Evolutionary conservation across 1,140 invertebrate species (phyloP).

Genomic region (Schlechtendalia chinensis): DNA sequence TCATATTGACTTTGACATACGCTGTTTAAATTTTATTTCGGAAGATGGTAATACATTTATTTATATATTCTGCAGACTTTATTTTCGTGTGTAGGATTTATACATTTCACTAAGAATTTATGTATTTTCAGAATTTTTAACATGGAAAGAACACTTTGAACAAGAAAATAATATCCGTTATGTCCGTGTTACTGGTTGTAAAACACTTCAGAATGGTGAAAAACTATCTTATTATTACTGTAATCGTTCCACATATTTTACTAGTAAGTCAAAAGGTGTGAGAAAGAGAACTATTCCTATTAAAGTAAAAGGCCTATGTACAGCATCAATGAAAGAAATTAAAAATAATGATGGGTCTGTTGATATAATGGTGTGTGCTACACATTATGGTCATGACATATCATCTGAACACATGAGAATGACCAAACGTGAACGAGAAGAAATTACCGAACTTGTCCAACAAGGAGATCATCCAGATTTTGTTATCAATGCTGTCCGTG

Average conservation of each 20-base stretch:
- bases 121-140: conserved; percentile 29
- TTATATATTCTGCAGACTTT: background rate
- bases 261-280: conserved; percentile 39
- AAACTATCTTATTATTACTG: conserved; percentile 42
- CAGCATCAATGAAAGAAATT: conserved; percentile 33
- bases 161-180: conserved; percentile 37
- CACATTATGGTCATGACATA: conserved; percentile 45
- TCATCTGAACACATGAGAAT: conserved; percentile 36
- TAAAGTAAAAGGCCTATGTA: conserved; percentile 43
- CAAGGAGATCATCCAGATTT: conserved; percentile 42
- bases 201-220: conserved; percentile 25
- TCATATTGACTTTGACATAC: conserved; percentile 43
- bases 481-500: conserved; percentile 37
- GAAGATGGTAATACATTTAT: conserved; percentile 19
- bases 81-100: background rate
- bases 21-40: conserved; percentile 6
- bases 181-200: conserved; percentile 45
- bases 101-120: background rate
- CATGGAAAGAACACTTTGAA: conserved; percentile 47
- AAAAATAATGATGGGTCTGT: conserved; percentile 13
- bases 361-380: conserved; percentile 38
- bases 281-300: conserved; percentile 23
- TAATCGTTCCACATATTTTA: conserved; percentile 42
- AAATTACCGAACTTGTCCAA: conserved; percentile 40
- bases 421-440: conserved; percentile 46